Evolutionary conservation across 2,113 vertebrate genomes (phyloP).

Genomic region (Coryphaenoides rupestris): DNA sequence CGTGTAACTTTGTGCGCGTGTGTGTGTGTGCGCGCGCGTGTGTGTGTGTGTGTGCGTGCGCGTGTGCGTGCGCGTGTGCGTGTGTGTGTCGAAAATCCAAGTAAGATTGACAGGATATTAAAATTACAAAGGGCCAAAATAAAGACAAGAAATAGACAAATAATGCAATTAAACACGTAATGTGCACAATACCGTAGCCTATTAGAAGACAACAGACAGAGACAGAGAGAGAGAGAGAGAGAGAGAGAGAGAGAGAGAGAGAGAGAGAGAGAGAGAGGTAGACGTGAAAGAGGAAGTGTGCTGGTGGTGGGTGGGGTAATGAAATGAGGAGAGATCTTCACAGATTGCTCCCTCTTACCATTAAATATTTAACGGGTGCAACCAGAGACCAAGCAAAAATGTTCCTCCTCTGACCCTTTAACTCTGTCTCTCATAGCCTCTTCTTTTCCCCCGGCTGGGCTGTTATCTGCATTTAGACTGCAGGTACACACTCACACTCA

Average conservation of each 20-base stretch:
- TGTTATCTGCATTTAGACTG: too few species aligned
- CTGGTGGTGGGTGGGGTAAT: neutral
- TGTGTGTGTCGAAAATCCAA: too few species aligned
- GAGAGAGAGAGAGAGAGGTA: neutral
- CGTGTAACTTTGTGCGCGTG: neutral
- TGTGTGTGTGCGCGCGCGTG: neutral
- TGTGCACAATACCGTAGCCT: too few species aligned
- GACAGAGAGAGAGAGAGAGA: too few species aligned
- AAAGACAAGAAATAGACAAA: too few species aligned
- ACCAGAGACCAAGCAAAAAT: constrained; percentile 41
- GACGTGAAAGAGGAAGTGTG: neutral
- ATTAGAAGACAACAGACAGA: too few species aligned
- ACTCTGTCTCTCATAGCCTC: constrained; percentile 31
- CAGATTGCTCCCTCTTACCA: constrained; percentile 17
- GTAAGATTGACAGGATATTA: too few species aligned
- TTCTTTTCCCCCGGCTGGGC: constrained; percentile 23
- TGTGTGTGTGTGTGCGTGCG: neutral
- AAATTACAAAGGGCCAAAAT: too few species aligned
- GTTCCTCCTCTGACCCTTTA: constrained; percentile 16
- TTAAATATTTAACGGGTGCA: constrained; percentile 56
- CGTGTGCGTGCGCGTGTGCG: neutral
- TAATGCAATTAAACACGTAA: too few species aligned
- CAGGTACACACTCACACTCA: neutral
- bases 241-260: neutral
- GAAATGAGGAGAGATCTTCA: constrained; percentile 12